Evolutionary conservation across 2,113 vertebrate species (phyloP).

Genomic region (Glaucomys volans): DNA sequence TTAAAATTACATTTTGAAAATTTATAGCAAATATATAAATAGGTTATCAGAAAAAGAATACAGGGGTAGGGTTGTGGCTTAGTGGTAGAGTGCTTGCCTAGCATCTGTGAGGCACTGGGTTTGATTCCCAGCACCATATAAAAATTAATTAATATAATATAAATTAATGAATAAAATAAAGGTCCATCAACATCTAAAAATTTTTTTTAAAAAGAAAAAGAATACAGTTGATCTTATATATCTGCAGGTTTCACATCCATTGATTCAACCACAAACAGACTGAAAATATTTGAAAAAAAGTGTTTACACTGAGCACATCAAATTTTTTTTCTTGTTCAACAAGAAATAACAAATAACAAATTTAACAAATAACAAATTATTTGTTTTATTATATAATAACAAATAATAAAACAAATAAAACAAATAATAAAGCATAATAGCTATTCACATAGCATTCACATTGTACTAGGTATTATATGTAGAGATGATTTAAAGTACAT

Average conservation of each 20-base stretch:
- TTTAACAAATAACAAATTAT: no score
- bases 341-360: no score
- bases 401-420: no score
- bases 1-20: slow-evolving; percentile 11
- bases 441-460: not conserved
- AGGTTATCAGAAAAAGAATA: not conserved
- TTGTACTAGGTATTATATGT: no score
- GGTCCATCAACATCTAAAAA: no score
- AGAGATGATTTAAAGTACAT: not conserved
- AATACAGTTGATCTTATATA: not conserved
- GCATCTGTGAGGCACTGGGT: no score
- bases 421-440: not conserved
- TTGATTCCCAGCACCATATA: no score
- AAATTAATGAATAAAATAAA: no score
- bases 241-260: not conserved
- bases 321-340: not conserved
- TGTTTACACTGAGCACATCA: not conserved
- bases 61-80: no score
- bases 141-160: no score
- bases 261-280: not conserved
- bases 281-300: not conserved
- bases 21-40: not conserved
- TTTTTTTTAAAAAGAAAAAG: not conserved
- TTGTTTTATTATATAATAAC: no score
- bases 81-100: no score